Evolutionary conservation across 2,797 vertebrate genomes (phyloP).

Genomic region (Catamblyrhynchus diadema): DNA sequence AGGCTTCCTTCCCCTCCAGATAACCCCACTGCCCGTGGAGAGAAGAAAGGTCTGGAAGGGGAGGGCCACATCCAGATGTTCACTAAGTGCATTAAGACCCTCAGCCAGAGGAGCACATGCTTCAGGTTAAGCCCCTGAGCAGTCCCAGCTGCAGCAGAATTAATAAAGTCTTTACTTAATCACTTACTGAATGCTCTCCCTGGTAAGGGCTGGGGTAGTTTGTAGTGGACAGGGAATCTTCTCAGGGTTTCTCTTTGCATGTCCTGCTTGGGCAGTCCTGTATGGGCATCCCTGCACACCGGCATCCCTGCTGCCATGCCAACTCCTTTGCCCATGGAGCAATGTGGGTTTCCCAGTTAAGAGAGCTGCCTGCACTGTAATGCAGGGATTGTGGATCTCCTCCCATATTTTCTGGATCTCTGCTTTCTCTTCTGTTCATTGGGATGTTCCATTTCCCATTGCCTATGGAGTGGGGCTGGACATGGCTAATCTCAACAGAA

Average conservation of each 20-base stretch:
- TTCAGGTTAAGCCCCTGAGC: conserved; percentile 63
- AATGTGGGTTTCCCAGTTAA: fast-evolving
- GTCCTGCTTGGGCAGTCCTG: background rate
- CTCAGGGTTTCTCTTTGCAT: background rate
- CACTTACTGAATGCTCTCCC: background rate
- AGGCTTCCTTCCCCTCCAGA: conserved; percentile 60
- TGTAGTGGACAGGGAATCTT: background rate
- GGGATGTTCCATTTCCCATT: background rate
- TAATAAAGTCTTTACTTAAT: conserved; percentile 55
- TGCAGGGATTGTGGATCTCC: background rate
- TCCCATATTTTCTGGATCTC: background rate
- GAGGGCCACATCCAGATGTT: conserved; percentile 13
- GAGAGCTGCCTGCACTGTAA: background rate
- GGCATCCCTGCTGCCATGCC: background rate
- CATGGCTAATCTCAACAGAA: background rate
- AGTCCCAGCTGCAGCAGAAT: conserved; percentile 51
- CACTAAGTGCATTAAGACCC: conserved; percentile 34
- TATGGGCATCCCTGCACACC: fast-evolving
- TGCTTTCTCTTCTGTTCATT: background rate
- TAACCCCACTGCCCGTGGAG: conserved; percentile 34
- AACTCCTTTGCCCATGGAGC: fast-evolving
- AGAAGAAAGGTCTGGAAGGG: conserved; percentile 58
- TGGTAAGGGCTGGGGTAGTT: background rate
- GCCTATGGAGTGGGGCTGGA: background rate
- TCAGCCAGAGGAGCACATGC: conserved; percentile 50